These are phyloP conservation scores for Esperia sulphurella DNA, from an alignment of 2,888 invertebrate species.

Conservation along the genomic window DNA sequence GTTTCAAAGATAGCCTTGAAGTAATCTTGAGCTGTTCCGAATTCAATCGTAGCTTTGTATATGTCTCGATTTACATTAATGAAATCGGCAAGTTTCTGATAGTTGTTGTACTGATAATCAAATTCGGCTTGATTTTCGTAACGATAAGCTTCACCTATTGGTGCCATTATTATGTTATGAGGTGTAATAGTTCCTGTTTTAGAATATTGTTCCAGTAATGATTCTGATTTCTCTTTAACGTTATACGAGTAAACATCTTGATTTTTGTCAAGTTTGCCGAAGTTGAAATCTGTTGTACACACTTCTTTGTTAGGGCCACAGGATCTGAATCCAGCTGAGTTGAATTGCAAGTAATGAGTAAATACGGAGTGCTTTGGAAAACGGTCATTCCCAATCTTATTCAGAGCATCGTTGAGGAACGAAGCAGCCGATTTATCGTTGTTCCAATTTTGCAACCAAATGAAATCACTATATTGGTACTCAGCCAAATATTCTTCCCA, in stretches of 20 bases:
- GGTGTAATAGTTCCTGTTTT: constrained; percentile 91
- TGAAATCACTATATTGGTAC: constrained; percentile 91
- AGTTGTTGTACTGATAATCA: constrained; percentile 96
- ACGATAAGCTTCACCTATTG: constrained; percentile 94
- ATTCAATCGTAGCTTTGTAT: constrained; percentile 86
- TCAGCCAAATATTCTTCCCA: constrained; percentile 96
- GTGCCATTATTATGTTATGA: constrained; percentile 94
- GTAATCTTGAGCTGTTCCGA: constrained; percentile 94
- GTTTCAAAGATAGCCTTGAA: constrained; percentile 85
- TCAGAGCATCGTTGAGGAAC: constrained; percentile 43
- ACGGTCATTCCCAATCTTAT: constrained; percentile 51
- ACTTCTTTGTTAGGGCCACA: constrained; percentile 54
- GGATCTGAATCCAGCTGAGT: constrained; percentile 52
- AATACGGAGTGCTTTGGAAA: constrained; percentile 52
- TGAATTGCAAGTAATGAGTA: constrained; percentile 59
- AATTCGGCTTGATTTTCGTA: constrained; percentile 93
- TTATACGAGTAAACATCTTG: constrained; percentile 90
- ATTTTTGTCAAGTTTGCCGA: constrained; percentile 86
- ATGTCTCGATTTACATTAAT: constrained; percentile 87
- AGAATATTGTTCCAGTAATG: constrained; percentile 92
- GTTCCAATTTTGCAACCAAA: constrained; percentile 94
- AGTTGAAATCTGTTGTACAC: constrained; percentile 70
- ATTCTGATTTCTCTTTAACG: constrained; percentile 89
- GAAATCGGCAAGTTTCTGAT: constrained; percentile 91
- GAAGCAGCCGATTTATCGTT: constrained; percentile 37